Conservation (phyloP, 37 sponge, comb jelly and placozoan species). For the Haliclona indistincta region DNA sequence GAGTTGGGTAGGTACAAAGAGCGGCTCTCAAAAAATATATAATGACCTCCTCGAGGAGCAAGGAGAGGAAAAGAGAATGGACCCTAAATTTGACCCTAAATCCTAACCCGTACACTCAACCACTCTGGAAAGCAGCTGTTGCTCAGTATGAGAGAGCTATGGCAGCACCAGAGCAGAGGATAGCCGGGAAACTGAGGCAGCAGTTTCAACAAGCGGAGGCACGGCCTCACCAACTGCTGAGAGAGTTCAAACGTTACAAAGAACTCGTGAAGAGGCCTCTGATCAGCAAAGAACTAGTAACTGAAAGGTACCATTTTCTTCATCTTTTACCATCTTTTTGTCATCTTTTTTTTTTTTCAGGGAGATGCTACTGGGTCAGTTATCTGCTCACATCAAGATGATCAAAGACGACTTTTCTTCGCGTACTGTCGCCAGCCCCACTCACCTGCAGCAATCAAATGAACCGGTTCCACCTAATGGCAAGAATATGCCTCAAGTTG, state of each 20-base stretch:
- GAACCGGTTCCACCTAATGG: conserved; percentile 63
- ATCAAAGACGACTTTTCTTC: conserved; percentile 78
- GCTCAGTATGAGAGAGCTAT: conserved; percentile 88
- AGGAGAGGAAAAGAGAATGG: too few species aligned
- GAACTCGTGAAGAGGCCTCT: conserved; percentile 84
- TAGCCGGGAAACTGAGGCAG: conserved; percentile 78
- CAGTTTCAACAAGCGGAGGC: conserved; percentile 77
- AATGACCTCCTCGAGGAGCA: too few species aligned
- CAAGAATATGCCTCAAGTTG: conserved; percentile 92
- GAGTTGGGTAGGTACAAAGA: too few species aligned
- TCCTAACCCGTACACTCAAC: conserved; percentile 93
- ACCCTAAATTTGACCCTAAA: too few species aligned
- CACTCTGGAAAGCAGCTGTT: conserved; percentile 92
- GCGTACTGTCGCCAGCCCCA: conserved; percentile 13
- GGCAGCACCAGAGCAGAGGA: conserved; percentile 87
- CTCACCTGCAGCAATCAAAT: conserved; percentile 31
- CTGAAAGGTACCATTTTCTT: conserved; percentile 95
- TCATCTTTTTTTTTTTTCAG: conserved; percentile 43
- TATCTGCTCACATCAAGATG: conserved; percentile 76
- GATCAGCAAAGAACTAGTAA: conserved; percentile 81
- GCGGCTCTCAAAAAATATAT: too few species aligned
- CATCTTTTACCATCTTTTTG: too few species aligned
- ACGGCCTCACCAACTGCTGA: conserved; percentile 91
- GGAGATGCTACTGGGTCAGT: conserved; percentile 92
- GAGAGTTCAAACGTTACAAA: conserved; percentile 95